Evolutionary conservation across 2,113 vertebrate genomes (phyloP), one percentile per base, ranked within the genome.

Genomic region (Herpailurus yagouaroundi): DNA sequence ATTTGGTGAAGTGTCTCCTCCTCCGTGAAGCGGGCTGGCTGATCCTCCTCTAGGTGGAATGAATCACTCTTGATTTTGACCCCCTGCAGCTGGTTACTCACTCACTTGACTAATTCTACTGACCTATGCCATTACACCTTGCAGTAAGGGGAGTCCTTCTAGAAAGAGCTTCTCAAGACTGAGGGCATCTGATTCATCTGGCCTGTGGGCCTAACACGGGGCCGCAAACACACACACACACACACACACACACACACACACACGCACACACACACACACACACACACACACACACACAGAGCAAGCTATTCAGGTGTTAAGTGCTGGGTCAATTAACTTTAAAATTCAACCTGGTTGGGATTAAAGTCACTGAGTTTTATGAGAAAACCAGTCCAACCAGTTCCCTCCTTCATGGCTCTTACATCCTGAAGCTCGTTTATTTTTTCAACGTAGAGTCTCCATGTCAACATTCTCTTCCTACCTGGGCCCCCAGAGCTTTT

Each of bases 351-450:
- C 95, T 82, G 64, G 31, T 89, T 63, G 71, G 82, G 41, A 89
- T 80, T 83, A 38, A 96, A 96, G 60, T 82, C 89, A 74, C 55
- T 12, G 74, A 63, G 36, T 64, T 71, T 82, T 76, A 38, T 64
- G 86, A 79, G 92, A 89, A 95, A 98, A 97, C 95, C 86, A 48
- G 97, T 94, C 68, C 63, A 87, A 92, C 97, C 89, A 48, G 97
- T 96, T 95, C 57, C 21, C 11, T 33, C 4, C n/a, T 84, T 85
- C 14, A 0, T 15, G 29, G 63, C 38, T 50, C n/a, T 73, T 33
- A 50, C 41, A 23, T 48, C 91, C 71, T 33, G 38, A 85, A 86
- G 89, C 12, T 13, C 11, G 10, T 89, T 83, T 97, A 64, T 97
- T 98, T 95, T 55, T 86, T 95, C 84, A 82, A 36, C 11, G 41